These are phyloP conservation scores for Sebastes trivittatus DNA, from an alignment of 2,797 vertebrate genomes.

Conservation along the genomic window DNA sequence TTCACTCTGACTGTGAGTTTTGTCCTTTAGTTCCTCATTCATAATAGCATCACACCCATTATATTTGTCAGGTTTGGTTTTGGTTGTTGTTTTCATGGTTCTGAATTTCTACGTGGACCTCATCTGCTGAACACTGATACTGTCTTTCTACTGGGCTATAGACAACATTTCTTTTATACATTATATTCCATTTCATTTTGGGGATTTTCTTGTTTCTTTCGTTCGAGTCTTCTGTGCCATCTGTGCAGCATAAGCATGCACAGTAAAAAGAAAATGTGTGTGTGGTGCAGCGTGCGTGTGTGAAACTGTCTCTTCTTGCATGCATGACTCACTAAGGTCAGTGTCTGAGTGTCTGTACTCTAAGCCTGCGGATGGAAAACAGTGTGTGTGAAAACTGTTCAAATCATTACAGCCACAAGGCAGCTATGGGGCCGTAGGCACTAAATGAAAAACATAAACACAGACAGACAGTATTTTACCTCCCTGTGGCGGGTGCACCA, in stretches of 20 bases:
- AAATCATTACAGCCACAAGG: constrained; percentile 38
- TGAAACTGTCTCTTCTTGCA: constrained; percentile 36
- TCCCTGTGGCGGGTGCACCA: constrained; percentile 10
- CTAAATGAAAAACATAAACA: constrained; percentile 49
- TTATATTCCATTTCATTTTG: neutral
- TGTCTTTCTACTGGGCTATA: neutral
- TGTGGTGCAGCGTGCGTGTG: neutral
- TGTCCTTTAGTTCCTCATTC: neutral
- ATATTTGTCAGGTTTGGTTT: neutral
- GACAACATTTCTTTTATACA: neutral
- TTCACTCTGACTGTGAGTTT: constrained; percentile 9
- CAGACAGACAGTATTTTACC: constrained; percentile 21
- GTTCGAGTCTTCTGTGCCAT: constrained; percentile 17
- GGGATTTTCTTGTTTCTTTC: neutral
- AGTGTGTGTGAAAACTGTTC: constrained; percentile 51
- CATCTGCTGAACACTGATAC: neutral
- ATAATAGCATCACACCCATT: neutral
- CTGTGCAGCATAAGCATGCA: constrained; percentile 37
- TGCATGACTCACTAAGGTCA: constrained; percentile 69
- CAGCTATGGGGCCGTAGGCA: constrained; percentile 27
- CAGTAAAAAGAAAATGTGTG: neutral
- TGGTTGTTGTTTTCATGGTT: neutral
- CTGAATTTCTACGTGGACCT: neutral
- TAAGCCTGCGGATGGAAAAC: constrained; percentile 38
- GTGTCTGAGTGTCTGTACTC: constrained; percentile 36